Evolutionary conservation across 30 jellyfish, hydroid and myxozoan genomes (phyloP), one percentile per base, ranked within the genome.

Genomic region (Aurelia sp.): DNA sequence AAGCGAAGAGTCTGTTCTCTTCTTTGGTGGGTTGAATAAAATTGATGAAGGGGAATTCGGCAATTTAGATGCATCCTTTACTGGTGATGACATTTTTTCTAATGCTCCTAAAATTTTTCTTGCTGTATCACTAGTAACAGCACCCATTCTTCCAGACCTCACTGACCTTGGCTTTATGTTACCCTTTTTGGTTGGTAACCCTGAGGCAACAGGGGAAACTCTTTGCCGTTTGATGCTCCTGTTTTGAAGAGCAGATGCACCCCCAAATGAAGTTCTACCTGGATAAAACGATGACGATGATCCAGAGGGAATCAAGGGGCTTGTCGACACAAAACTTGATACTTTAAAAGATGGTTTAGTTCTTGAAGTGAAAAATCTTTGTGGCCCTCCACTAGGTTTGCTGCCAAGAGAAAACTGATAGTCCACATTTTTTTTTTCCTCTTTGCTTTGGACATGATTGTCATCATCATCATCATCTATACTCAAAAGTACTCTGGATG

Each of bases 81-180:
- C 91, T 0, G 99, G 99, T 18, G 99, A 86, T 19, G 99, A 85
- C 97, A 95, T 87, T 47, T 78, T 82, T 62, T 86, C 97, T 23
- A 95, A 71, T 3, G 97, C 92, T 23, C 87, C 84, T 6, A 95
- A 82, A 44, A 95, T 95, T 71, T 85, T 79, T 64, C 93, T 90
- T 15, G 99, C 99, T 4, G 99, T 95, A 41, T 85, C 98, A 75
- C 99, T 90, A 37, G 97, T 95, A 13, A 95, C 97, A 13, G 96
- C 86, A 13, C 89, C 95, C 73, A 57, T 86, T 58, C 90, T 73
- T 11, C 72, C 71, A 19, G 64, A 68, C 16, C 82, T 62, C 60
- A 95, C 57, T 51, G 96, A 51, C 68, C 86, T 89, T 22, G 99
- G 97, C 44, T 82, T 86, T 40, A 95, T 82, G 73, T 66, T 89